Base-by-base conservation (phyloP, 2,888 invertebrate species). In the Glaucopsyche alexis region DNA sequence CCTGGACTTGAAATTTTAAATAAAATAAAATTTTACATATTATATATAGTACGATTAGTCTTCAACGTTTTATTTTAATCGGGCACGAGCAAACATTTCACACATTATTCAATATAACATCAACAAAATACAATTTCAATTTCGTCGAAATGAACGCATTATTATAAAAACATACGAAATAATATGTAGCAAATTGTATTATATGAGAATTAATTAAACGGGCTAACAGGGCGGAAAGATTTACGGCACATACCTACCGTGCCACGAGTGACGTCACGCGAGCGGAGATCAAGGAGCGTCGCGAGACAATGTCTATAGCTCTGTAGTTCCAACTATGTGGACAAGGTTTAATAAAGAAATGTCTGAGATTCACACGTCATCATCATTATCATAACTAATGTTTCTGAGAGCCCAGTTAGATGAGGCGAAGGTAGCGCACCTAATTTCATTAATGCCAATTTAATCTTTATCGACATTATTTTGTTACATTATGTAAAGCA, bases 121-220 rank as follows among this genome's bases (percentile, higher is more conserved):
- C 42, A 42, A 42, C 60, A 38, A 6, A 60, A 14, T 49, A 42
- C 49, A 70, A 70, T 73, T 65, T 11, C 60, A 47, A 47, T 47
- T 47, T 13, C 11, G 8, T 11, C 4, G 47, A 47, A 47, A 47
- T 60, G 42, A 42, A 16, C 60, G 9, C 42, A 66, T 9, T 40
- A 42, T 45, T 45, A 45, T 67, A 42, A 67, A 67, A 67, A 42
- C 42, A 67, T 9, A 2, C 42, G 19, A 14, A 79, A 78, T 75
- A 81, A 80, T 77, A 81, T 80, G 77, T 82, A 76, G 77, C 81
- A 79, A 81, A 81, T 79, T 81, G 80, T 80, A 78, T 79, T 84
- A 87, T 89, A 87, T 85, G 86, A 83, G 86, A 90, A 91, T 92
- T 92, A 92, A 92, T 92, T 92, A 91, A 90, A 87, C 83, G 81